Conservation (phyloP, 2,797 vertebrate species). For the Falco peregrinus region DNA sequence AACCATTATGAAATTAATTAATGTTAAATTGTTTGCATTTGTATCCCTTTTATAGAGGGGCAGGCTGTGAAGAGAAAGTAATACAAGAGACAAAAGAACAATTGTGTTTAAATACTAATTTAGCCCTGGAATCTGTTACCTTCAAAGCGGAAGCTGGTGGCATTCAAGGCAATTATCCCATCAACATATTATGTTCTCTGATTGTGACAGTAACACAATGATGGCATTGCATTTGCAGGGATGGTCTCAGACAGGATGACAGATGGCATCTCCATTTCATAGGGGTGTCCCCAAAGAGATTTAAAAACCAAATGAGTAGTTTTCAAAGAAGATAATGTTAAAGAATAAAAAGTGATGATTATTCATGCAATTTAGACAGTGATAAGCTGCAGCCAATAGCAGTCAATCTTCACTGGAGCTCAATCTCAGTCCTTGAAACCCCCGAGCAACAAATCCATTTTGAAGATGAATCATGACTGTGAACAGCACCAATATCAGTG, state of each 20-base stretch:
- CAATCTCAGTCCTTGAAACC: not conserved
- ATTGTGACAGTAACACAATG: slow-evolving; percentile 9
- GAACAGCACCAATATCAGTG: not conserved
- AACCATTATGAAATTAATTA: not conserved
- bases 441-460: not conserved
- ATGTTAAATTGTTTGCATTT: not conserved
- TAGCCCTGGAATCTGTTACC: not conserved
- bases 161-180: slow-evolving; percentile 17
- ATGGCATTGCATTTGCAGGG: slow-evolving; percentile 6
- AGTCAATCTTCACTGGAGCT: not conserved
- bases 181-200: not conserved
- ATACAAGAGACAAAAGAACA: not conserved
- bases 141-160: not conserved
- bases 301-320: slow-evolving; percentile 6
- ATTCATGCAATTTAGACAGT: not conserved
- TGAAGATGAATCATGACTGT: not conserved
- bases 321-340: slow-evolving; percentile 1
- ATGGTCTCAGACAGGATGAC: slow-evolving; percentile 8
- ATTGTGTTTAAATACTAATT: not conserved
- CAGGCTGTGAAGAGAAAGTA: not conserved
- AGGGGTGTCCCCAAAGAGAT: not conserved
- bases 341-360: not conserved
- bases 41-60: not conserved
- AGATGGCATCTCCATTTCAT: slow-evolving; percentile 10
- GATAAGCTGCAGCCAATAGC: not conserved